Evolutionary conservation across 2,113 vertebrate genomes (phyloP).

Genomic region (Arenaria interpres): DNA sequence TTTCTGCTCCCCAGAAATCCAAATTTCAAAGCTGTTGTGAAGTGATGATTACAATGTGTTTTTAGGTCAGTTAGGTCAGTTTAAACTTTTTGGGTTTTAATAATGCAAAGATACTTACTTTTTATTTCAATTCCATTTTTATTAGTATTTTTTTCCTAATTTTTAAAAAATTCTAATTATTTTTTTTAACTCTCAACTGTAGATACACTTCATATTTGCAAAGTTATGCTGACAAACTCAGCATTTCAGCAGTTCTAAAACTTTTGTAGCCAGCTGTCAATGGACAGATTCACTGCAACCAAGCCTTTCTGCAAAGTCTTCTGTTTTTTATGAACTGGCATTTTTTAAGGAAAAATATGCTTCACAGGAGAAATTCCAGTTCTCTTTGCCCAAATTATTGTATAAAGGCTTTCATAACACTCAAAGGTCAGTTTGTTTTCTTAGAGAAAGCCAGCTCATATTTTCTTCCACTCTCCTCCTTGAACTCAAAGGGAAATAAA

Average conservation of each 20-base stretch:
- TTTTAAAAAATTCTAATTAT: background rate
- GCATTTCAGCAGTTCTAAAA: background rate
- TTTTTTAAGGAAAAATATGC: conserved; percentile 45
- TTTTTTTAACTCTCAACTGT: background rate
- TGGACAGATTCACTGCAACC: background rate
- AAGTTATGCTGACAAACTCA: background rate
- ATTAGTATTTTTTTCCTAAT: background rate
- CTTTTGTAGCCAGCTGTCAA: background rate
- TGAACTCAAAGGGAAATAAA: background rate
- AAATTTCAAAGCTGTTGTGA: background rate
- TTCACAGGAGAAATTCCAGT: conserved; percentile 1
- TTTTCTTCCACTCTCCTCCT: background rate
- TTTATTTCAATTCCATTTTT: background rate
- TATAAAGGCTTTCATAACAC: conserved; percentile 27
- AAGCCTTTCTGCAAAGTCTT: background rate
- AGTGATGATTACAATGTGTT: background rate
- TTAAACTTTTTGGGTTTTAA: background rate
- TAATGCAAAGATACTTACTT: background rate
- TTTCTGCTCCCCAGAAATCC: background rate
- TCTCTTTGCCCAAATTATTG: background rate
- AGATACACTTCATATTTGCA: background rate
- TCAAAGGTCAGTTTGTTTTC: conserved; percentile 36
- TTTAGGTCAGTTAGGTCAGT: background rate
- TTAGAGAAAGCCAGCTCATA: background rate
- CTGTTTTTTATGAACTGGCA: background rate